Evolutionary conservation across 2,888 invertebrate species (phyloP).

Genomic region (Tanypteryx hageni): DNA sequence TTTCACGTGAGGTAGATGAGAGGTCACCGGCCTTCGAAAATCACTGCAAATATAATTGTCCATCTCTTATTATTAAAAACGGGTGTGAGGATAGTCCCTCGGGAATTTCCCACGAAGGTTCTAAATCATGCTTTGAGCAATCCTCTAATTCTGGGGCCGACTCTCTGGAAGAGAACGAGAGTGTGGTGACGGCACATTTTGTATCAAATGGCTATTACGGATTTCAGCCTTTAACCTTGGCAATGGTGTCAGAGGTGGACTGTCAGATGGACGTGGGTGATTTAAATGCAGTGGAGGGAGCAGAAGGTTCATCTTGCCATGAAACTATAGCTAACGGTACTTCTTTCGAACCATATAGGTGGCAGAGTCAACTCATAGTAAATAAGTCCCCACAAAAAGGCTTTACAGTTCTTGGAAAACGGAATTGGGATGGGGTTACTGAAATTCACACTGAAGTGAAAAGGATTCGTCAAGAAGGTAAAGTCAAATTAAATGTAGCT

Average conservation of each 20-base stretch:
- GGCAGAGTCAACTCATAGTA: conserved; percentile 35
- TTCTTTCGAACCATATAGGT: conserved; percentile 63
- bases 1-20: conserved; percentile 34
- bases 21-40: conserved; percentile 45
- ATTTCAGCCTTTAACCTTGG: conserved; percentile 55
- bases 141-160: background rate
- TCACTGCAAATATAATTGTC: background rate
- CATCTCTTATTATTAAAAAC: background rate
- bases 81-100: background rate
- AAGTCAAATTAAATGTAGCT: background rate
- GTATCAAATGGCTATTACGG: conserved; percentile 59
- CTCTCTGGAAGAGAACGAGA: conserved; percentile 16
- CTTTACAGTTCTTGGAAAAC: conserved; percentile 52
- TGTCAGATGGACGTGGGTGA: conserved; percentile 62
- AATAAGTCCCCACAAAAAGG: conserved; percentile 31
- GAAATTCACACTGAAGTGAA: conserved; percentile 44
- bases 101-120: background rate
- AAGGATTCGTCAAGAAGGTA: conserved; percentile 56
- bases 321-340: conserved; percentile 57
- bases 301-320: conserved; percentile 60
- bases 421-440: conserved; percentile 42
- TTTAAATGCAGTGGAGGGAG: conserved; percentile 61
- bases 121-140: background rate
- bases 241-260: conserved; percentile 59
- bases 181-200: conserved; percentile 42